phyloP scores from a whole-genome alignment of 2,888 invertebrate species.

The Apoda limacodes region DNA sequence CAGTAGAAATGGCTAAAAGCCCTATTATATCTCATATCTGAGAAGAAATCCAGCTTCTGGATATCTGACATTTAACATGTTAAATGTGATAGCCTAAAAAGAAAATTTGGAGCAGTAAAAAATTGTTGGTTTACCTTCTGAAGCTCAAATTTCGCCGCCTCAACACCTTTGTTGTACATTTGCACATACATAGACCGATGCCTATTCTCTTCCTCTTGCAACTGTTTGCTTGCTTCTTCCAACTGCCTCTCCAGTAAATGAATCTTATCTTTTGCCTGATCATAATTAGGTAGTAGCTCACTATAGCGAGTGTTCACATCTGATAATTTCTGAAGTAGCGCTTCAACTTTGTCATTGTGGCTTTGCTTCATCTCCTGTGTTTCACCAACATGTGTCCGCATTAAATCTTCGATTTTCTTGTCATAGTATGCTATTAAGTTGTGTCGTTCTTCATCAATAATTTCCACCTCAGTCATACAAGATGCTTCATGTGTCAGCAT shows the following conservation, averaged over 20 bases:
- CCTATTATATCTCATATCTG: neutral
- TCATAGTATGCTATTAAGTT: constrained; percentile 79
- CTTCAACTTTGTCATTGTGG: constrained; percentile 84
- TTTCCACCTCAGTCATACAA: constrained; percentile 62
- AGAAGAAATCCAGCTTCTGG: constrained; percentile 16
- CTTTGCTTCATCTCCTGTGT: constrained; percentile 81
- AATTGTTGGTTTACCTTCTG: constrained; percentile 68
- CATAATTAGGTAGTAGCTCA: constrained; percentile 79
- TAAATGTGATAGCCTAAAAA: constrained; percentile 1
- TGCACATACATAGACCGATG: constrained; percentile 83
- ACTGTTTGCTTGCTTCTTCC: constrained; percentile 75
- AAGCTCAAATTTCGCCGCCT: constrained; percentile 80
- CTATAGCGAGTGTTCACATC: constrained; percentile 84
- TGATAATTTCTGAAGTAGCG: constrained; percentile 76
- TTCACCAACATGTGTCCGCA: constrained; percentile 70
- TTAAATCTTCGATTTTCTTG: constrained; percentile 79
- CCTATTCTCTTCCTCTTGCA: constrained; percentile 78
- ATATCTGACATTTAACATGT: constrained; percentile 8
- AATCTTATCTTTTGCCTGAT: constrained; percentile 78
- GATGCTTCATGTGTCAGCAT: constrained; percentile 66
- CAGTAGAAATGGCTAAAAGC: too few relatives aligned
- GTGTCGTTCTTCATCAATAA: constrained; percentile 74
- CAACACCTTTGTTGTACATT: constrained; percentile 86
- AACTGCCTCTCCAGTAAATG: constrained; percentile 78
- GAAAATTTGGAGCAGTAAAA: constrained; percentile 9